Base-by-base conservation (phyloP, 2,797 vertebrate genomes). In the Apodemus agrarius region DNA sequence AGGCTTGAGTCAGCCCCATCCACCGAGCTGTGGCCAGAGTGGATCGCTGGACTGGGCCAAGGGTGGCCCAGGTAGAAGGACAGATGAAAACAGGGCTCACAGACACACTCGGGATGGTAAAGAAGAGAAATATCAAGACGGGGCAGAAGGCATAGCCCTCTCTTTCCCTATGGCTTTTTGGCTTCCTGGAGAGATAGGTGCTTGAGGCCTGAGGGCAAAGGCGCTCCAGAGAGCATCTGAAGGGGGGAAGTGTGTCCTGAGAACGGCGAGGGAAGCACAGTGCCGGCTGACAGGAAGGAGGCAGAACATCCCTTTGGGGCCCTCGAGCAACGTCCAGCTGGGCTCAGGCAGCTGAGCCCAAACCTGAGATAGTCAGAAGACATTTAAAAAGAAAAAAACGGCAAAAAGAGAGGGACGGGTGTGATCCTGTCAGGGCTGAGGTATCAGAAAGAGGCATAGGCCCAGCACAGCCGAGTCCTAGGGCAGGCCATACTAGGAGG, bases 131-230 rank as follows among this genome's bases (percentile, higher is more conserved):
- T 57, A 46, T 17, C 13, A 0, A 22, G 19, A 4, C 10, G 2
- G 26, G 49, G 34, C 43, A 81, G 80, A 72, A 76, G 65, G 43
- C 74, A 72, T 67, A 72, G 0, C 34, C 81, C 46, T 4, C 80
- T 49, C 63, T 85, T 40, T 54, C 21, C 29, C 54, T 37, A 29
- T 46, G 81, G 95, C 93, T 96, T 86, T 52, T 11, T n/a, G 59
- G 72, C 76, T 91, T 72, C 74, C 85, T 75, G 11, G 40, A 63
- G 22, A 88, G 61, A 49, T 5, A 72, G 74, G 13, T 19, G n/a
- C n/a, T 43, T 72, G 65, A 74, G 52, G 85, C 97, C 96, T 95
- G 93, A 97, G 96, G 91, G n/a, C 37, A 63, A 46, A 79, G 29
- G 21, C 26, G 40, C 43, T 67, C 89, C 31, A 49, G 43, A 67